These are phyloP conservation scores for Notospermus geniculatus DNA, from an alignment of 1,140 invertebrate genomes.

Conservation along the genomic window DNA sequence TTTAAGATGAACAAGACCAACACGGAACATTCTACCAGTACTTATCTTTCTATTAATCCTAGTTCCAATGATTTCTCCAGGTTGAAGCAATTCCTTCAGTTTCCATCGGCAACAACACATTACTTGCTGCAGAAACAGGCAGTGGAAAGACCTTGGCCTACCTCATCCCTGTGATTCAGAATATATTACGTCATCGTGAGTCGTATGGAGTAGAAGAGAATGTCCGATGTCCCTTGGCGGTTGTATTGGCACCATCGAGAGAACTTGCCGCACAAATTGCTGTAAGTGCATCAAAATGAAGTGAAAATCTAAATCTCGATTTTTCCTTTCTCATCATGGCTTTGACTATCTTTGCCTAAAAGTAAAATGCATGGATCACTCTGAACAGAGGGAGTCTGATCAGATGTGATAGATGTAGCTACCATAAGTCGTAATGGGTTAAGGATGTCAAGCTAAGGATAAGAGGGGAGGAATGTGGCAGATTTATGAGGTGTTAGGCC, in stretches of 20 bases:
- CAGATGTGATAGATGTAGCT: no score
- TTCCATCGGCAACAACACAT: slow-evolving; percentile 65
- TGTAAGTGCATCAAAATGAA: no score
- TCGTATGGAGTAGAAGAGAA: slow-evolving; percentile 21
- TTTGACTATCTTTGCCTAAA: no score
- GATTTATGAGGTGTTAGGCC: no score
- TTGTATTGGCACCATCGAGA: slow-evolving; percentile 80
- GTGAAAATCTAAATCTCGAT: no score
- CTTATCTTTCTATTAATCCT: slow-evolving; percentile 2
- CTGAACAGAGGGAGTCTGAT: no score
- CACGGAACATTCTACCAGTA: neutral
- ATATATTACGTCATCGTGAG: slow-evolving; percentile 63
- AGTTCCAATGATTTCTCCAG: slow-evolving; percentile 22
- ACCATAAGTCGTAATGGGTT: no score
- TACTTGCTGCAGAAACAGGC: slow-evolving; percentile 84
- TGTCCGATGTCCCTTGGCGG: slow-evolving; percentile 69
- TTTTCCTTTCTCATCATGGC: no score
- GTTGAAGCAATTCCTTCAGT: slow-evolving; percentile 59
- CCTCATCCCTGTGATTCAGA: slow-evolving; percentile 77
- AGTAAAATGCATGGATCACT: no score
- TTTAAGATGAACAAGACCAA: slow-evolving; percentile 24
- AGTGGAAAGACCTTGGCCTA: slow-evolving; percentile 92
- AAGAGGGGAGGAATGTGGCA: no score
- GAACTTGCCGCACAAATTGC: slow-evolving; percentile 72
- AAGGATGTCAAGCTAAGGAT: no score